A percentile compares a stretch with the other conserved stretches of the same genome.
Evolutionary conservation across 2,888 invertebrate species (phyloP).

Genomic region (Diaprepes abbreviatus): DNA sequence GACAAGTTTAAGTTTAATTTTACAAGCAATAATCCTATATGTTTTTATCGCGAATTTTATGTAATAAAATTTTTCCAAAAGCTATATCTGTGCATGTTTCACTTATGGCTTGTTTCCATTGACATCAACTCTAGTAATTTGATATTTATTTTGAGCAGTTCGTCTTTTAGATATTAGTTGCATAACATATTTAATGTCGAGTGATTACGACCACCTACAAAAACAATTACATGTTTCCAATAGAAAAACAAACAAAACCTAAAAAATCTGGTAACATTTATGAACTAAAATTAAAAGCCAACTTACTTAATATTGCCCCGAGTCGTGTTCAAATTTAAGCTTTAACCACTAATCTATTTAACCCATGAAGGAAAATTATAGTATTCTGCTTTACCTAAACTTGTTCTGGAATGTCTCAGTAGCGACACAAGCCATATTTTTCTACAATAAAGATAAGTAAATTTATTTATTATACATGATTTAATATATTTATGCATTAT

Average conservation of each 20-base stretch:
- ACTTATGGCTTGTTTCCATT: too few species aligned
- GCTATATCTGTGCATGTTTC: too few species aligned
- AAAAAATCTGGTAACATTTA: background rate
- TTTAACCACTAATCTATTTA: background rate
- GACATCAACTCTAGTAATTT: too few species aligned
- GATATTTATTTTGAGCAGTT: too few species aligned
- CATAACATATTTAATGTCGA: background rate
- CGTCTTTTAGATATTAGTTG: too few species aligned
- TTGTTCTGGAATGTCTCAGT: background rate
- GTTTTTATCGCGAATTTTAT: too few species aligned
- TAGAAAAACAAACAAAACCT: background rate
- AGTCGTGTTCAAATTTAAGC: background rate
- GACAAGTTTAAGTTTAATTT: too few species aligned
- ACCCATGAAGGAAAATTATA: background rate
- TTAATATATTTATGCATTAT: slow-evolving; percentile 11
- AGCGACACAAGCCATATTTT: slow-evolving; percentile 17
- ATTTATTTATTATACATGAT: slow-evolving; percentile 24
- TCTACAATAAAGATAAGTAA: slow-evolving; percentile 13
- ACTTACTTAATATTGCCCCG: background rate
- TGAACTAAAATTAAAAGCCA: background rate
- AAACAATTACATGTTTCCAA: background rate
- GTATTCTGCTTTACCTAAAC: slow-evolving; percentile 2
- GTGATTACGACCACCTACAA: background rate
- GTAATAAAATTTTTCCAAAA: too few species aligned
- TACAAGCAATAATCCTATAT: too few species aligned